Evolutionary conservation across 2,113 vertebrate genomes (phyloP).

Genomic region (Myodes glareolus): DNA sequence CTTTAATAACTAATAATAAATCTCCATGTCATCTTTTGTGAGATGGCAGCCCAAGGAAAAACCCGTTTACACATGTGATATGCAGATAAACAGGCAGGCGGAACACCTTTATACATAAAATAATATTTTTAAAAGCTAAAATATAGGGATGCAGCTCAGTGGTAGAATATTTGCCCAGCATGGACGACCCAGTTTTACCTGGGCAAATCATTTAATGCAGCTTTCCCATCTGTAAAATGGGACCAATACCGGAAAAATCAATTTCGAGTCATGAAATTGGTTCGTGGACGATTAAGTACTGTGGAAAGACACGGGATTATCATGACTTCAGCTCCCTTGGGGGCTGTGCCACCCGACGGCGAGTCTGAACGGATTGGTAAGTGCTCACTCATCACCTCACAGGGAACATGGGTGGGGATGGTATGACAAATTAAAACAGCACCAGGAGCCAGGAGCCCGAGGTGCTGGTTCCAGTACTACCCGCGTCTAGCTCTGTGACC

Average conservation of each 20-base stretch:
- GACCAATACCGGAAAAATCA: background rate
- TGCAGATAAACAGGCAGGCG: too few relatives aligned
- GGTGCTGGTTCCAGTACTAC: background rate
- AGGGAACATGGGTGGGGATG: background rate
- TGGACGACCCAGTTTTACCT: background rate
- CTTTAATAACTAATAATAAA: background rate
- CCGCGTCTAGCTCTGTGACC: background rate
- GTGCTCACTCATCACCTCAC: slow-evolving; percentile 23
- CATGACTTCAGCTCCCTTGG: slow-evolving; percentile 48
- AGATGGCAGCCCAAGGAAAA: background rate
- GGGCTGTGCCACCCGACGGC: background rate
- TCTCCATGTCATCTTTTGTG: background rate
- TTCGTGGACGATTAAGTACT: background rate
- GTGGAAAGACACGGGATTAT: slow-evolving; percentile 5
- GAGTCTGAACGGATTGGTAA: slow-evolving; percentile 38
- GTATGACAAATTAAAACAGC: slow-evolving; percentile 25
- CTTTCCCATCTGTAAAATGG: background rate
- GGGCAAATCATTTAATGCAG: background rate
- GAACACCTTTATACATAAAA: background rate
- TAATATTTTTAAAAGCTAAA: background rate
- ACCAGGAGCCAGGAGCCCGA: slow-evolving; percentile 2
- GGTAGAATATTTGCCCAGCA: background rate
- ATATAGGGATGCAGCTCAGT: background rate
- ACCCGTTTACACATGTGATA: background rate
- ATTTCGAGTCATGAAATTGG: slow-evolving; percentile 21